Evolutionary conservation across 53 echinoderm and acorn worm species (phyloP).

Genomic region (Henricia sp.): DNA sequence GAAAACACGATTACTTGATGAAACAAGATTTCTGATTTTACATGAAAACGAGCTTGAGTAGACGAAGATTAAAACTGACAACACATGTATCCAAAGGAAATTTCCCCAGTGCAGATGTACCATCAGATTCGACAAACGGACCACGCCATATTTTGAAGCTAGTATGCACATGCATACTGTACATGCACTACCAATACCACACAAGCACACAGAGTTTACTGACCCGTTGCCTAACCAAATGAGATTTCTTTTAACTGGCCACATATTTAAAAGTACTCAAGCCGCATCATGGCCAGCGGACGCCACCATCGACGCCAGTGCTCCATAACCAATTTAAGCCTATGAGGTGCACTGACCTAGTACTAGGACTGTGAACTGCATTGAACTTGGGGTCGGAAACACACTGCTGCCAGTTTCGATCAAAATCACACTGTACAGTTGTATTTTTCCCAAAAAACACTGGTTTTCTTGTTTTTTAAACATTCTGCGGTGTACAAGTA

Average conservation of each 20-base stretch:
- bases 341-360: conserved; percentile 52
- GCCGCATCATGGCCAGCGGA: background rate
- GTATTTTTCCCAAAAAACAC: conserved; percentile 9
- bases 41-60: no score
- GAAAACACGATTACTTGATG: no score
- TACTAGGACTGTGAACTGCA: conserved; percentile 19
- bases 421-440: conserved; percentile 8
- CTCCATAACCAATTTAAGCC: conserved; percentile 20
- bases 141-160: no score
- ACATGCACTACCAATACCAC: no score
- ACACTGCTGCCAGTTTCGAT: conserved; percentile 27
- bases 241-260: background rate
- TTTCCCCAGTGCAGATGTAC: no score
- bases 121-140: no score
- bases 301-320: background rate
- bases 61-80: no score
- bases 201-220: no score
- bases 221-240: no score
- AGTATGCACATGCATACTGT: no score
- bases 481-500: background rate
- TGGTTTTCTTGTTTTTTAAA: background rate
- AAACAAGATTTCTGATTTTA: no score
- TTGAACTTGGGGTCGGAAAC: conserved; percentile 36
- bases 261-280: conserved; percentile 54
- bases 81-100: no score